Base-by-base conservation (phyloP, 92 coral and sea anemone genomes). In the Porites cylindrica region DNA sequence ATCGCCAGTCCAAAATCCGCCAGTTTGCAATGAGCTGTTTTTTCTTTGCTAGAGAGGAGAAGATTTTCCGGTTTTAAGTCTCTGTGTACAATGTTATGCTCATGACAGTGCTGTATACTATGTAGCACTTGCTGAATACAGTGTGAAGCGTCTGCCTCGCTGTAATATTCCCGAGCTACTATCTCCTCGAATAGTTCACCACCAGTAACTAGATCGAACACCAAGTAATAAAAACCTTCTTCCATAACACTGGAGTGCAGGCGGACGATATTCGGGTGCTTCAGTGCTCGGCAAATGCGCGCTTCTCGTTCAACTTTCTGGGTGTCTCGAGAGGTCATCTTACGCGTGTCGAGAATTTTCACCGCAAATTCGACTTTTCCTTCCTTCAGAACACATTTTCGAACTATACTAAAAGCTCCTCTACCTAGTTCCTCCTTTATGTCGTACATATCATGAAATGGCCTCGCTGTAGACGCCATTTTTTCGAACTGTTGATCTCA, bases 1-100 rank as follows among this genome's bases (percentile, higher is more conserved):
- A 97, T 92, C 7, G 99, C 99, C 67, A 97, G 82, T 9, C 99
- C 99, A 92, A 97, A 97, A 87, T 97, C 99, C 7, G 99, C 99
- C 54, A 97, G 88, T 75, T 97, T 97, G 4, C 94, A 96, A 13
- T 82, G 91, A 51, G 99, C 99, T 24, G 93, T 91, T 80, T 97
- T 97, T 70, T 93, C 95, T 68, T 94, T 96, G 73, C 98, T 95
- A 64, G 95, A 94, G 8, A 97, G 96, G 43, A 97, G 96, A 75
- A 97, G 88, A 72, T 97, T 97, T 83, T 97, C 99, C n/a, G 99
- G 99, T 95, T 97, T 97, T 6, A 97, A 64, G 83, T 97, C 99
- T 70, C 99, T 92, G 82, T 97, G 99, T 6, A 97, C 97, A 0
- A 97, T 86, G 83, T 88, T 93, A 26, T 76, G 85, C 6, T 83